These are phyloP conservation scores for Portevinia maculata DNA, from an alignment of 2,888 invertebrate species.

Conservation along the genomic window DNA sequence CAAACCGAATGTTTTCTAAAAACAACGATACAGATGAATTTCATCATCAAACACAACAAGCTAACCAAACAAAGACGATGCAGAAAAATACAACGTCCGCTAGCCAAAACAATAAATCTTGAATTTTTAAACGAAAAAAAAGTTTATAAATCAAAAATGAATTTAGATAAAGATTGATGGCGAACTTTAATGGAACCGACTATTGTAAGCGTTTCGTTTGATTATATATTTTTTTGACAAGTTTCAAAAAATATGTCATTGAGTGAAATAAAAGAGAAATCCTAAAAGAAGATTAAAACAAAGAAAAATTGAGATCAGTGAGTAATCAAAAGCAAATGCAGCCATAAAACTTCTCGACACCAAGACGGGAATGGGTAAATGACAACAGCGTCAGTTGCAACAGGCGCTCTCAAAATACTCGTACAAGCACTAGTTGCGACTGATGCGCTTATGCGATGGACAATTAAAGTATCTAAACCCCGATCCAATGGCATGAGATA, in stretches of 20 bases:
- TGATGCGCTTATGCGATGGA: slow-evolving; percentile 9
- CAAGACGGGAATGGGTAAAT: slow-evolving; percentile 23
- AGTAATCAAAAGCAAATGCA: slow-evolving; percentile 38
- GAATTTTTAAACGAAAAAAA: slow-evolving; percentile 22
- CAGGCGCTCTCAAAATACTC: background rate
- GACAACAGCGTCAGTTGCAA: slow-evolving; percentile 28
- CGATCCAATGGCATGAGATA: slow-evolving; percentile 36
- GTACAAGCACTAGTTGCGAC: background rate
- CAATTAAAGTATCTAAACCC: slow-evolving; percentile 35
- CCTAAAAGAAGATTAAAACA: background rate
- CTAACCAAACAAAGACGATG: slow-evolving; percentile 6
- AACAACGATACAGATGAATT: background rate
- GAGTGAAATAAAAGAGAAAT: slow-evolving; percentile 1
- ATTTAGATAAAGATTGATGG: slow-evolving; percentile 63
- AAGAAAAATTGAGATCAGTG: slow-evolving; percentile 13
- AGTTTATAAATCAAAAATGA: slow-evolving; percentile 9
- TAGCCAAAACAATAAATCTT: slow-evolving; percentile 40
- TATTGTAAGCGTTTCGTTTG: slow-evolving; percentile 15
- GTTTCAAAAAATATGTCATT: slow-evolving; percentile 40
- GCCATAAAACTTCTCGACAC: slow-evolving; percentile 23
- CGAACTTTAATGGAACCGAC: slow-evolving; percentile 29
- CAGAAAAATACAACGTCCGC: slow-evolving; percentile 5
- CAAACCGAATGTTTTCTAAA: slow-evolving; percentile 1
- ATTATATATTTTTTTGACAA: slow-evolving; percentile 34
- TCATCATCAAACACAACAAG: background rate